Percentiles rank a stretch among this genome's conserved stretches.
Conservation (phyloP, 2,113 vertebrate species). For the Mustelus asterias region DNA sequence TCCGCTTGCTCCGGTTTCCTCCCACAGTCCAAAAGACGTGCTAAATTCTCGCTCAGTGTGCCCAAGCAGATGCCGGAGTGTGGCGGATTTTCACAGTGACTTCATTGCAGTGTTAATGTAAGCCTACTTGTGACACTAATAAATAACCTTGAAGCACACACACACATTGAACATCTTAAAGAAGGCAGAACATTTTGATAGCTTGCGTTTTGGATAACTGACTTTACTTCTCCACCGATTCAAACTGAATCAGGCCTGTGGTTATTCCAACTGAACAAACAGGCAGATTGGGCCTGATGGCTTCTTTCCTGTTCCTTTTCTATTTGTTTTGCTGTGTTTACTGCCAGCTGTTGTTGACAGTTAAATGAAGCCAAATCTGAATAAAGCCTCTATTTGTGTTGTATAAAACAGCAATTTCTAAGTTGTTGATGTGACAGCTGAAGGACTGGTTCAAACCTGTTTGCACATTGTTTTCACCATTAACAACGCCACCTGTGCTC, state of each 20-base stretch:
- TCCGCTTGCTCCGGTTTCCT: too few species aligned
- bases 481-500: background rate
- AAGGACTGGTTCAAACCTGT: background rate
- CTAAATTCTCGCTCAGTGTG: too few species aligned
- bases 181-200: background rate
- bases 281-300: background rate
- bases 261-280: background rate
- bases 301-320: background rate
- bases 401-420: background rate
- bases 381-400: background rate
- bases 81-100: too few species aligned
- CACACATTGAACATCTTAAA: too few species aligned
- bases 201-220: background rate
- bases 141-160: too few species aligned
- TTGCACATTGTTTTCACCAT: background rate
- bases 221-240: background rate
- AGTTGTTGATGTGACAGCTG: background rate
- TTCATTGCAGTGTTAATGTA: too few species aligned
- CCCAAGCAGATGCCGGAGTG: too few species aligned
- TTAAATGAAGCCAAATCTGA: background rate
- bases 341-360: background rate
- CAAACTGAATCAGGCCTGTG: background rate
- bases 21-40: too few species aligned
- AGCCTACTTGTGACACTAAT: too few species aligned
- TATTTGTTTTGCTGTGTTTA: background rate